Percentiles rank a stretch among this genome's conserved stretches.
These are phyloP conservation scores for Spodoptera exigua DNA, from an alignment of 2,888 invertebrate genomes.

Conservation along the genomic window DNA sequence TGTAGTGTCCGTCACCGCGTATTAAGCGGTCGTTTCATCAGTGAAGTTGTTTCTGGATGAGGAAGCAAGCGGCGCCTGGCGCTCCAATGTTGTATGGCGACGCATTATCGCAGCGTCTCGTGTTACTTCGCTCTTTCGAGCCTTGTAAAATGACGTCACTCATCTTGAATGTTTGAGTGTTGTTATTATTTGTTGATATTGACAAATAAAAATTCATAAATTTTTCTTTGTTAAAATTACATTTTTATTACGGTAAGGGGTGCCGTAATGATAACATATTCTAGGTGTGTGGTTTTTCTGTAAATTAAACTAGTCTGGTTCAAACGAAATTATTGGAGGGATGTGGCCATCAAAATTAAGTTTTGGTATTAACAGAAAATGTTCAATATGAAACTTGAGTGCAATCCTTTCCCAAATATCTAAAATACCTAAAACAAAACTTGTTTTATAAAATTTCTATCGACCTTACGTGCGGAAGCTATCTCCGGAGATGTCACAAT, in stretches of 20 bases:
- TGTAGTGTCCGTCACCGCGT: constrained; percentile 85
- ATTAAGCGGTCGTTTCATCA: constrained; percentile 88
- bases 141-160: constrained; percentile 48
- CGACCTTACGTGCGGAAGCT: constrained; percentile 49
- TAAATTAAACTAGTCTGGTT: too few species aligned
- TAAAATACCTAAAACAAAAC: constrained; percentile 6
- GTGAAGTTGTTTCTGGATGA: constrained; percentile 84
- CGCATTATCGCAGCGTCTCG: constrained; percentile 78
- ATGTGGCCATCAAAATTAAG: not conserved
- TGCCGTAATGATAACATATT: too few species aligned
- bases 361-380: not conserved
- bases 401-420: not conserved
- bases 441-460: constrained; percentile 32
- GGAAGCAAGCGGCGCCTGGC: constrained; percentile 79
- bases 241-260: too few species aligned
- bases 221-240: too few species aligned
- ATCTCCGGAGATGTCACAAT: constrained; percentile 44
- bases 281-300: too few species aligned
- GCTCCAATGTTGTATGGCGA: constrained; percentile 73
- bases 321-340: too few species aligned
- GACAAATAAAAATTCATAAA: not conserved
- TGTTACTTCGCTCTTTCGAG: constrained; percentile 67
- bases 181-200: not conserved
- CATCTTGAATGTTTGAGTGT: constrained; percentile 14
- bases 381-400: too few species aligned